Evolutionary conservation across 2,888 invertebrate species (phyloP).

Genomic region (Metacarcinus magister): DNA sequence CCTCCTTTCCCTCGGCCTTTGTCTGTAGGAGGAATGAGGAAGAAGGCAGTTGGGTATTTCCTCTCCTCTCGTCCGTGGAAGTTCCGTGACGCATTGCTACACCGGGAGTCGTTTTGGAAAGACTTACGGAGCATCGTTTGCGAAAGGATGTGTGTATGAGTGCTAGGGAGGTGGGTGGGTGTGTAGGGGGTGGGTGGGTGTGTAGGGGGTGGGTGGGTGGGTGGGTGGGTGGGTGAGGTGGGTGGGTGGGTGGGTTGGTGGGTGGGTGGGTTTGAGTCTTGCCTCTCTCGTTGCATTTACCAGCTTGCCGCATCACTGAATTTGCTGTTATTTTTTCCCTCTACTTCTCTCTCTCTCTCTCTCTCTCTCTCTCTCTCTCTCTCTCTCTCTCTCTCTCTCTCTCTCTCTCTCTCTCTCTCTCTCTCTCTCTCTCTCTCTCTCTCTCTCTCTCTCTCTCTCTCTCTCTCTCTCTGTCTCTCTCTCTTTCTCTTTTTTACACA

Average conservation of each 20-base stretch:
- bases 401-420: slow-evolving; percentile 3
- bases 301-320: not conserved
- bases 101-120: not conserved
- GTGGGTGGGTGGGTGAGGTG: not conserved
- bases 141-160: not conserved
- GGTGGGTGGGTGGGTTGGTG: too few species aligned
- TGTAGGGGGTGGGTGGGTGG: too few species aligned
- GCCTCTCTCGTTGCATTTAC: not conserved
- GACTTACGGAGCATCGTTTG: not conserved
- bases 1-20: not conserved
- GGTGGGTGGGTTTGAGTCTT: not conserved
- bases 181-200: too few species aligned
- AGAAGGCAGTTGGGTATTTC: not conserved
- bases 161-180: not conserved
- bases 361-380: slow-evolving; percentile 38
- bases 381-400: not conserved
- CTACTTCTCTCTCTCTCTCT: not conserved
- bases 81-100: not conserved
- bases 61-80: not conserved
- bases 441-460: not conserved
- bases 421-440: not conserved
- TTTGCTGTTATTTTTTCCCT: not conserved
- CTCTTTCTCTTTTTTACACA: not conserved
- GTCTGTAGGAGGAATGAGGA: not conserved
- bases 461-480: not conserved